A percentile compares a stretch with the other conserved stretches of the same genome.
Evolutionary conservation across 2,888 invertebrate species (phyloP).

Genomic region (Seira ritae): DNA sequence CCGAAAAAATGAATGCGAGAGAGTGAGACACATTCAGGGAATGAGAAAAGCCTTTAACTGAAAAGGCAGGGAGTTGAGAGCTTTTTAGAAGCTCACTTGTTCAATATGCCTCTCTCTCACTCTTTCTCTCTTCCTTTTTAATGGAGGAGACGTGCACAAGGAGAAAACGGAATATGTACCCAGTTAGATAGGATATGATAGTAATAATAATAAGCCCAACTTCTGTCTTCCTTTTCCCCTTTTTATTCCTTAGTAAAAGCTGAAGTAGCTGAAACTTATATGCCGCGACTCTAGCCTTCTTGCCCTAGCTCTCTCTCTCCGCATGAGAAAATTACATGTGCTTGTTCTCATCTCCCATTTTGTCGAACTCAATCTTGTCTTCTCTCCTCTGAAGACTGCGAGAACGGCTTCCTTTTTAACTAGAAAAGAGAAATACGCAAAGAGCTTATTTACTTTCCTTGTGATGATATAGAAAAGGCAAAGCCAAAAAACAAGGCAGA

Average conservation of each 20-base stretch:
- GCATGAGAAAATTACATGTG: conserved; percentile 20
- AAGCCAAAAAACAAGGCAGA: neutral
- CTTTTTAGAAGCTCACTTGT: conserved; percentile 52
- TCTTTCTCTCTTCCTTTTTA: conserved; percentile 33
- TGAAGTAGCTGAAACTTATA: conserved; percentile 6
- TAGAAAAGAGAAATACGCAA: conserved; percentile 22
- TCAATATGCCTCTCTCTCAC: conserved; percentile 42
- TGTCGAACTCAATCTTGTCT: neutral
- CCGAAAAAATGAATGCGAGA: conserved; percentile 4
- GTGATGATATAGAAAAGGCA: neutral
- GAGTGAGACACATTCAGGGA: conserved; percentile 24
- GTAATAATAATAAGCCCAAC: conserved; percentile 7
- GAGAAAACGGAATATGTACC: conserved; percentile 11
- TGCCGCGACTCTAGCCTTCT: neutral
- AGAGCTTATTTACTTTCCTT: conserved; percentile 43
- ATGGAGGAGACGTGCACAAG: conserved; percentile 54
- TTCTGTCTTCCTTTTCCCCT: conserved; percentile 8
- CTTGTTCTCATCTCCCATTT: conserved; percentile 14
- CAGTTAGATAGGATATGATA: conserved; percentile 11
- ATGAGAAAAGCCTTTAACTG: conserved; percentile 47
- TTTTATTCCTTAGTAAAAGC: neutral
- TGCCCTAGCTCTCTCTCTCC: neutral
- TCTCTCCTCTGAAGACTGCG: neutral
- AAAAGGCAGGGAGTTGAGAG: conserved; percentile 56
- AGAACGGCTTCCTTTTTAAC: conserved; percentile 4